A percentile compares a stretch with the other conserved stretches of the same genome.
Conservation (phyloP, 2,113 vertebrate genomes). For the Ctenomys sociabilis region DNA sequence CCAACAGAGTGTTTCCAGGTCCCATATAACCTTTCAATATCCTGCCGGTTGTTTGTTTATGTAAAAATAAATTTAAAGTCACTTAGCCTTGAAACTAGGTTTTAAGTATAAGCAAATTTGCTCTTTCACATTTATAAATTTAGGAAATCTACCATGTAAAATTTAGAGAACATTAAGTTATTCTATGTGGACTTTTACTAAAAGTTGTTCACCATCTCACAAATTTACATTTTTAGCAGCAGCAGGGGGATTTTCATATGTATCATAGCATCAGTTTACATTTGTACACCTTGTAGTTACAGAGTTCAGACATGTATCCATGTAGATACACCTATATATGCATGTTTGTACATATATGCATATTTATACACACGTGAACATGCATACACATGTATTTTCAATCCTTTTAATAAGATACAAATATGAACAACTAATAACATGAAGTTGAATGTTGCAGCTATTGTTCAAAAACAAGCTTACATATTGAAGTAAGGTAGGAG, state of each 20-base stretch:
- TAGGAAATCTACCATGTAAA: background rate
- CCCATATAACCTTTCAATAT: background rate
- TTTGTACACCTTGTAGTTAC: background rate
- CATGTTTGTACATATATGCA: no score
- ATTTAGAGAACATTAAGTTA: background rate
- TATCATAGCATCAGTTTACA: background rate
- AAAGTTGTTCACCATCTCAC: background rate
- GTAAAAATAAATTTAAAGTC: background rate
- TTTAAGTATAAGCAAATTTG: conserved; percentile 1
- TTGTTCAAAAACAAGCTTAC: background rate
- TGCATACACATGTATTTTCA: background rate
- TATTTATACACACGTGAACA: background rate
- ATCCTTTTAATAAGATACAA: background rate
- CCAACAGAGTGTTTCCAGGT: background rate
- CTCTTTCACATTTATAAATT: background rate
- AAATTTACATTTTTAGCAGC: background rate
- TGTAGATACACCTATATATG: background rate
- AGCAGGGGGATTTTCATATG: background rate
- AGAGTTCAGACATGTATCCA: background rate
- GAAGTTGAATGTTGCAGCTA: background rate
- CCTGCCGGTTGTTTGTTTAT: background rate
- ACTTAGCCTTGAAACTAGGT: background rate
- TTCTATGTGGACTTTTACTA: background rate
- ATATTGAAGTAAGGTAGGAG: background rate
- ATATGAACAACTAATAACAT: background rate